Evolutionary conservation across 2,888 invertebrate species (phyloP).

Genomic region (Cremastinae sp.): DNA sequence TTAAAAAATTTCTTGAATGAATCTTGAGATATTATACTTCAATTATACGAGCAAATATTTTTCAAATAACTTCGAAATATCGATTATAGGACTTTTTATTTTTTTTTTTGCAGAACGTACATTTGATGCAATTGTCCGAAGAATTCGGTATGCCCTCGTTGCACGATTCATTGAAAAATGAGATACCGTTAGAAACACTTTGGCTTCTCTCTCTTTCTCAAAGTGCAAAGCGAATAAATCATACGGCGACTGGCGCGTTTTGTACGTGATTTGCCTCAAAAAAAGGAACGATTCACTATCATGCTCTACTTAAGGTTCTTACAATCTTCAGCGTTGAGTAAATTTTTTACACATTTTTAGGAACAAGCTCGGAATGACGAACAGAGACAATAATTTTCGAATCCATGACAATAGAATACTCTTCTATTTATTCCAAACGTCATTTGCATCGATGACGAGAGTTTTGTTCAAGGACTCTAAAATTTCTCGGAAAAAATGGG

Average conservation of each 20-base stretch:
- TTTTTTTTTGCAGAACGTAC: not conserved
- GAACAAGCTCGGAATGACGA: no score
- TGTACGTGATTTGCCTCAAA: slow-evolving; percentile 49
- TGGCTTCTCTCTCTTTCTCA: not conserved
- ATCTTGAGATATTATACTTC: no score
- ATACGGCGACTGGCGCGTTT: slow-evolving; percentile 5
- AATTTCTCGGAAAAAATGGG: not conserved
- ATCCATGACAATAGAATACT: no score
- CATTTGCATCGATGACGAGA: not conserved
- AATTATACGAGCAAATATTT: no score
- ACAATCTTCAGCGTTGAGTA: not conserved
- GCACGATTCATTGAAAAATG: slow-evolving; percentile 23
- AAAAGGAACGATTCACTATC: slow-evolving; percentile 8
- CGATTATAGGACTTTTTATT: not conserved
- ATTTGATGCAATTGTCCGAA: not conserved
- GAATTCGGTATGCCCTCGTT: slow-evolving; percentile 32
- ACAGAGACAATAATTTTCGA: no score
- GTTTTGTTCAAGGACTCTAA: not conserved
- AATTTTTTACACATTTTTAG: not conserved
- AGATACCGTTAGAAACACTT: slow-evolving; percentile 57
- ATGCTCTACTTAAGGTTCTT: slow-evolving; percentile 38
- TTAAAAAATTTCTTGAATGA: no score
- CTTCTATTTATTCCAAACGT: no score
- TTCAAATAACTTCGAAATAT: no score
- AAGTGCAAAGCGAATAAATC: slow-evolving; percentile 52